Evolutionary conservation across 2,113 vertebrate species (phyloP).

Genomic region (Sceloporus tristichus): DNA sequence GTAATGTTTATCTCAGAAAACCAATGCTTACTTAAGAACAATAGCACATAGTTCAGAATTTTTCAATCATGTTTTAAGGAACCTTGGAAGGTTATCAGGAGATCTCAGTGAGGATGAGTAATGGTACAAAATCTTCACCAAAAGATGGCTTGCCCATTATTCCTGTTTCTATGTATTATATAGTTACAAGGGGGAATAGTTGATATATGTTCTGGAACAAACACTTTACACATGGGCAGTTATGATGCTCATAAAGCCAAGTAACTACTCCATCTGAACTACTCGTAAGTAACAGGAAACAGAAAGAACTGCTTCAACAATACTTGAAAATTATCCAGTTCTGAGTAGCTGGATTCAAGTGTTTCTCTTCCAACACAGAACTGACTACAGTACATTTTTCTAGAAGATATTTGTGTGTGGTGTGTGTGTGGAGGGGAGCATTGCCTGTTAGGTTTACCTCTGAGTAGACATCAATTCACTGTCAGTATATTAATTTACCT

Average conservation of each 20-base stretch:
- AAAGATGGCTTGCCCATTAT: neutral
- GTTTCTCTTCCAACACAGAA: neutral
- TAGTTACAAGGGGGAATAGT: neutral
- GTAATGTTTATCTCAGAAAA: neutral
- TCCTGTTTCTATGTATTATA: neutral
- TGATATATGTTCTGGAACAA: neutral
- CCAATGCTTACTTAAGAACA: neutral
- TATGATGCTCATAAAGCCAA: neutral
- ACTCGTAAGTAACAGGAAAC: too few relatives aligned
- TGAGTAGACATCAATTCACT: neutral
- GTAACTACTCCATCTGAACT: neutral
- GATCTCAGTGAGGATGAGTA: neutral
- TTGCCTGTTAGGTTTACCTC: too few relatives aligned
- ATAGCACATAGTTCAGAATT: neutral
- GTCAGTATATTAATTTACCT: neutral
- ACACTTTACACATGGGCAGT: neutral
- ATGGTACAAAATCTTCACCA: neutral
- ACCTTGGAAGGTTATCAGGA: neutral
- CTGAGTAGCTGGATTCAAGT: neutral
- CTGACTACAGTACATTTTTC: too few relatives aligned
- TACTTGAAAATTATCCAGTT: neutral
- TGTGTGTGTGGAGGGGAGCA: too few relatives aligned
- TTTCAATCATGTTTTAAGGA: neutral
- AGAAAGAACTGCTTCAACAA: neutral
- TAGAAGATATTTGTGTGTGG: too few relatives aligned